Base-by-base conservation (phyloP, 2,797 vertebrate genomes). In the Tolypeutes matacus region DNA sequence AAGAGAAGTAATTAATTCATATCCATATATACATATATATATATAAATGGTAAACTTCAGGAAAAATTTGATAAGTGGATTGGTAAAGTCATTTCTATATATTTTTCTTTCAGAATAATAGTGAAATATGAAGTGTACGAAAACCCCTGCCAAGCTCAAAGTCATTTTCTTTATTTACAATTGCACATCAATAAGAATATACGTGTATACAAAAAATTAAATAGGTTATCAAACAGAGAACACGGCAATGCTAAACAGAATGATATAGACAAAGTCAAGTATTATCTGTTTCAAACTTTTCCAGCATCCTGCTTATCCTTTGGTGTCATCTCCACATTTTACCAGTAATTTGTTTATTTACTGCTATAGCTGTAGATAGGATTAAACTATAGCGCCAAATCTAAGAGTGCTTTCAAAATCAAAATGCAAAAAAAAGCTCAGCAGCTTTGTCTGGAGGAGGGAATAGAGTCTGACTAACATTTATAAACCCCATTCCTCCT, bases 331-430 rank as follows among this genome's bases (percentile, higher is more conserved):
- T 96, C 75, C 91, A 93, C 51, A 82, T 77, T 95, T 90, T 86
- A 67, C 17, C 94, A 96, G 92, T 78, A 91, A 72, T 58, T 95
- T 75, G 31, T 95, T 96, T 69, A 90, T 93, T 97, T 96, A 78
- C 20, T 69, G 90, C 51, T 14, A 21, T 11, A 80, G 42, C 84
- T 58, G 91, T 23, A 93, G 23, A 12, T 8, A 34, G 25, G 64
- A 94, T 87, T 77, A 92, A 94, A 82, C 56, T 65, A 34, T 11
- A 72, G 39, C 78, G 58, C 81, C 17, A 87, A 95, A 51, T 21
- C 0, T 20, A 88, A 56, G 1, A 76, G 10, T 93, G 93, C 39
- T 87, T 97, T 89, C 62, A 76, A 94, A 93, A 96, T 42, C n/a
- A 58, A 92, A 94, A 73, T 1, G 51, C 10, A 85, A 84, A 93